Evolutionary conservation across 53 echinoderm and acorn worm genomes (phyloP), one percentile per base, ranked within the genome.

Genomic region (Crossaster papposus): DNA sequence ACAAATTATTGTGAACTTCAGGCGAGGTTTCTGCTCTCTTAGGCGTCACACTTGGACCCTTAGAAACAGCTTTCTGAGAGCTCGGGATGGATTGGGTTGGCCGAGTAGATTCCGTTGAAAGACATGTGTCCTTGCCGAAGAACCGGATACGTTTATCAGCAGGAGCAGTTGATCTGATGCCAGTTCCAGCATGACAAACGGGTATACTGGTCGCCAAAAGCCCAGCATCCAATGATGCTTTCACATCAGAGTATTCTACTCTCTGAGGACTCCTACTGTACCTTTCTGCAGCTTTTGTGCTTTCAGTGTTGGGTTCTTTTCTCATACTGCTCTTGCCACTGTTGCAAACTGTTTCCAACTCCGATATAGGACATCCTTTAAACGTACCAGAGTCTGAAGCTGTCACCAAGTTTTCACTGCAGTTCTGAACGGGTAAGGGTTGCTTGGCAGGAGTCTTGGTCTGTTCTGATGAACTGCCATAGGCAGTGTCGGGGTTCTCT

Each of bases 141-240:
- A 64, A 68, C 38, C 13, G 68, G 50, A 26, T 11, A 68, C 28
- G 37, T 18, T 44, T 65, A 44, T 18, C 37, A 50, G 70, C 37
- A 38, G 65, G 50, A 70, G 83, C 36, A 65, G 32, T 83, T 6
- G n/a, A 83, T n/a, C 2, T 50, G 50, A 83, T 70, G 54, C 52
- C 51, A 29, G 71, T 31, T 17, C 11, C 53, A 29, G 85, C 85
- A 22, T 17, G 85, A 52, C 85, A 85, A 30, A 85, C 85, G 23
- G 85, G 85, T 71, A 72, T 30, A 14, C 72, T 14, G 12, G 12
- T 85, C 32, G 53, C 14, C 52, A 73, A 52, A 31, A 53, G 33
- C 44, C 85, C 85, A 72, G 52, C 85, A 14, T 30, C 70, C 34
- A 83, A 24, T 3, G 29, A 38, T 36, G 71, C 72, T 28, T 73